These are phyloP conservation scores for Rhopalosiphum maidis DNA, from an alignment of 1,140 invertebrate genomes.

Conservation along the genomic window DNA sequence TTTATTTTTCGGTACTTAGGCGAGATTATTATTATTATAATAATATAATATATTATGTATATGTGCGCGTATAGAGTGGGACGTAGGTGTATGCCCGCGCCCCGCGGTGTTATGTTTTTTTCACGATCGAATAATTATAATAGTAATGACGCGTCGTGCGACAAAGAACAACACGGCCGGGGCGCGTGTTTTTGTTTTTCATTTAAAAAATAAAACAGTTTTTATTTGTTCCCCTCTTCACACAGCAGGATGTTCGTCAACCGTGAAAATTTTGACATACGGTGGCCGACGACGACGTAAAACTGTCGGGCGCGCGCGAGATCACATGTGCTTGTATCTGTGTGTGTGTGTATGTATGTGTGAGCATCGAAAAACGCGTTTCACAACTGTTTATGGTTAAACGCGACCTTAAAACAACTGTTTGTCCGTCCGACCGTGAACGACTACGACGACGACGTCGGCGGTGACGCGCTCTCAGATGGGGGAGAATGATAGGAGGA, in stretches of 20 bases:
- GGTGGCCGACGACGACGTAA: constrained; percentile 21
- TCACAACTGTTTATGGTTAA: constrained; percentile 42
- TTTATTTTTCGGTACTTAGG: constrained; percentile 31
- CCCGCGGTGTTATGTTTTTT: neutral
- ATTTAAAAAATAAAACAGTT: neutral
- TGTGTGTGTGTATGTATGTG: neutral
- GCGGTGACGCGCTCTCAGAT: neutral
- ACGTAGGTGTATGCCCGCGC: neutral
- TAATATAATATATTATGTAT: neutral
- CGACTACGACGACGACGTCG: neutral
- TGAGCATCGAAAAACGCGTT: constrained; percentile 35
- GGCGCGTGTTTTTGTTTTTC: neutral
- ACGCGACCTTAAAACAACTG: constrained; percentile 43
- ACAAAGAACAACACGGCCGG: neutral
- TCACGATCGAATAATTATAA: constrained; percentile 13
- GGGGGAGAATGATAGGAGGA: neutral
- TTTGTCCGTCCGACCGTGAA: constrained; percentile 38
- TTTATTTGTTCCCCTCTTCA: neutral
- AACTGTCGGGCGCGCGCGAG: neutral
- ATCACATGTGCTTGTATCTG: neutral
- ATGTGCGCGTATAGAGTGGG: neutral
- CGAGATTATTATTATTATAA: neutral
- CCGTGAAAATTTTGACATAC: constrained; percentile 40
- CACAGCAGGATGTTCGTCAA: neutral
- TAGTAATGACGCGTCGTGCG: neutral